Conservation (phyloP, 2,113 vertebrate genomes). For the Hipposideros armiger region DNA sequence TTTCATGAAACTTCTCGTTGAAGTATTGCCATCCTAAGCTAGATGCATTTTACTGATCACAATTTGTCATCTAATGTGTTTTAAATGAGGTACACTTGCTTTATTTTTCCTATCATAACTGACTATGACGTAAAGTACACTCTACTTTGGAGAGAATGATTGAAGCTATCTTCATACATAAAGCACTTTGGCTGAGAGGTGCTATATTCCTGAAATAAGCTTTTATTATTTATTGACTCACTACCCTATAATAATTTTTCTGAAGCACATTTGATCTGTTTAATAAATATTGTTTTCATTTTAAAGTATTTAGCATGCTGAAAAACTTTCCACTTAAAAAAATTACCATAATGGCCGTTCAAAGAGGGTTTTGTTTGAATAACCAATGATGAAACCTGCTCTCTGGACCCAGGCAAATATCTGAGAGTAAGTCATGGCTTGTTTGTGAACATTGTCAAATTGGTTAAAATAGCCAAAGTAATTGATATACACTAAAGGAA, state of each 20-base stretch:
- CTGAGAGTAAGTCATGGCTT: neutral
- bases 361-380: conserved; percentile 4
- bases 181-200: conserved; percentile 62
- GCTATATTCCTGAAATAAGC: conserved; percentile 37
- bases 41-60: conserved; percentile 36
- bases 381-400: neutral
- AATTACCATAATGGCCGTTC: conserved; percentile 58
- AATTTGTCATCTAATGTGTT: conserved; percentile 61
- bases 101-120: conserved; percentile 49
- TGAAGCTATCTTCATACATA: conserved; percentile 40
- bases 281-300: conserved; percentile 74
- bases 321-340: conserved; percentile 66
- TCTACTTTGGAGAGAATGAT: conserved; percentile 33
- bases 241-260: conserved; percentile 56
- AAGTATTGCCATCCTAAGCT: conserved; percentile 11
- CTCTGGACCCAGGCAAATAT: neutral
- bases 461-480: neutral
- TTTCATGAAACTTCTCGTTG: conserved; percentile 58
- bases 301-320: conserved; percentile 60
- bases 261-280: conserved; percentile 60
- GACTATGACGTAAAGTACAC: neutral
- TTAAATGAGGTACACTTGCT: conserved; percentile 25
- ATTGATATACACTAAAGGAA: neutral
- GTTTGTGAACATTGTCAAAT: neutral
- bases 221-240: conserved; percentile 71